phyloP scores from a whole-genome alignment of 2,888 invertebrate genomes.

The Leucoma salicis region DNA sequence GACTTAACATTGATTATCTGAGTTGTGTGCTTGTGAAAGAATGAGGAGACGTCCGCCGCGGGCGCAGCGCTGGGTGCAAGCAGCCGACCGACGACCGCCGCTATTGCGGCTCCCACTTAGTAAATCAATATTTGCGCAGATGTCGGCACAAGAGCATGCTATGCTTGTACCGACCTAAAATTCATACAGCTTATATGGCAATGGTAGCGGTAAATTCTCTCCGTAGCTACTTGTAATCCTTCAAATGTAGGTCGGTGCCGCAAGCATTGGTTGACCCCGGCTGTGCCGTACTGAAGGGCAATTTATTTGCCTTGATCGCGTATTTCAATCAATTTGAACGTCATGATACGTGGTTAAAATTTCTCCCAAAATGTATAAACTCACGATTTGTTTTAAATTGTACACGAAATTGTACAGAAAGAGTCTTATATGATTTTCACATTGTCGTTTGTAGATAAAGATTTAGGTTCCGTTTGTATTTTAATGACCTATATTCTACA shows the following conservation, averaged over 20 bases:
- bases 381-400: background rate
- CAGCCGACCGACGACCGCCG: constrained; percentile 48
- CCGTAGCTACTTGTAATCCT: constrained; percentile 80
- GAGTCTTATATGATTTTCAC: too few relatives aligned
- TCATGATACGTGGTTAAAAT: constrained; percentile 4
- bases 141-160: constrained; percentile 79
- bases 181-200: constrained; percentile 81
- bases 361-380: background rate
- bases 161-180: constrained; percentile 80
- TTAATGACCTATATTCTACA: too few relatives aligned
- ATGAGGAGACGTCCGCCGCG: constrained; percentile 38
- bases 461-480: too few relatives aligned
- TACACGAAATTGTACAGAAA: too few relatives aligned
- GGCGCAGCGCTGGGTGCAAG: constrained; percentile 42
- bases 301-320: constrained; percentile 64
- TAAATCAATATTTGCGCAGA: constrained; percentile 82
- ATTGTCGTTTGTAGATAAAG: too few relatives aligned
- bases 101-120: constrained; percentile 75
- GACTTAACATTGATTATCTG: constrained; percentile 46
- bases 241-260: constrained; percentile 78
- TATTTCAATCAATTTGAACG: constrained; percentile 39
- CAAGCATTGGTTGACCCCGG: constrained; percentile 76
- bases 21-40: constrained; percentile 46
- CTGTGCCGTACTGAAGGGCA: constrained; percentile 62
- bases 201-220: constrained; percentile 82